Evolutionary conservation across 1,140 invertebrate genomes (phyloP).

Genomic region (Aplysia californica): DNA sequence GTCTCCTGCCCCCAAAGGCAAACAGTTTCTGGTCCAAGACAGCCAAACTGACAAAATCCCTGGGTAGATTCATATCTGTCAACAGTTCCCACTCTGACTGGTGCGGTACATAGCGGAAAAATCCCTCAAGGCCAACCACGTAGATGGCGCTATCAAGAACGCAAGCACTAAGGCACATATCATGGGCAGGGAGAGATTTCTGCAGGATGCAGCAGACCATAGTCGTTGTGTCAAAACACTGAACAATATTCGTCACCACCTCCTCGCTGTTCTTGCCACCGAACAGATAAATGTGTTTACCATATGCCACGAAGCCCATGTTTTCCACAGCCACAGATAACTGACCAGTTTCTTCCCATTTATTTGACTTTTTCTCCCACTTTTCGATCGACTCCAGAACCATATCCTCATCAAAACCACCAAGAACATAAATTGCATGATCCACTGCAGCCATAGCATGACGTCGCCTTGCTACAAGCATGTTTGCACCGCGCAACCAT

Average conservation of each 20-base stretch:
- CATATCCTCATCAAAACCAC: constrained; percentile 62
- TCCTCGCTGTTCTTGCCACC: constrained; percentile 63
- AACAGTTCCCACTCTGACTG: constrained; percentile 55
- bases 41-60: constrained; percentile 61
- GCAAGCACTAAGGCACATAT: constrained; percentile 61
- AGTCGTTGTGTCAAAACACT: constrained; percentile 57
- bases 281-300: constrained; percentile 58
- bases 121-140: constrained; percentile 61
- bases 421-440: constrained; percentile 56
- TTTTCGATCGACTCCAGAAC: constrained; percentile 58
- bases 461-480: constrained; percentile 55
- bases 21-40: constrained; percentile 61
- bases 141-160: constrained; percentile 57
- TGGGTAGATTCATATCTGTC: constrained; percentile 51
- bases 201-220: constrained; percentile 41
- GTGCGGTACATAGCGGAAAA: constrained; percentile 52
- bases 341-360: constrained; percentile 50
- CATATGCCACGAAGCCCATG: constrained; percentile 60
- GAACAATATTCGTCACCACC: constrained; percentile 58
- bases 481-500: constrained; percentile 54
- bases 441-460: constrained; percentile 62
- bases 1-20: constrained; percentile 55
- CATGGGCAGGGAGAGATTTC: constrained; percentile 53
- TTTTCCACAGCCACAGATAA: constrained; percentile 60
- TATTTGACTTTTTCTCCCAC: constrained; percentile 53